Evolutionary conservation across 2,113 vertebrate genomes (phyloP).

Genomic region (Gnathonemus longibarbis): DNA sequence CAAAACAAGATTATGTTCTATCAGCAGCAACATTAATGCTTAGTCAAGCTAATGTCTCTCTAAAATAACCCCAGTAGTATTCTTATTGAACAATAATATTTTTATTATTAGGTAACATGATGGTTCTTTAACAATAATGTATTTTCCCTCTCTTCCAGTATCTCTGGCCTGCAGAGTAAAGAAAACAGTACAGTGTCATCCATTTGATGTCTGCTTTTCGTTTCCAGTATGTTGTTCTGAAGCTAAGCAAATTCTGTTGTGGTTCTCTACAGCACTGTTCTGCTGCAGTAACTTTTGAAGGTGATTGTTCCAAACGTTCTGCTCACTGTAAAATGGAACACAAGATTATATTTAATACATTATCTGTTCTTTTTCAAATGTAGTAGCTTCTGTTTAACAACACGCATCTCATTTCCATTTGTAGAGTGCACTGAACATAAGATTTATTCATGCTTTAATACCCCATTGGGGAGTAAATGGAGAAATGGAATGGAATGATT

Average conservation of each 20-base stretch:
- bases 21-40: neutral
- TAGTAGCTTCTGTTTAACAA: neutral
- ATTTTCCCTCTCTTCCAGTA: neutral
- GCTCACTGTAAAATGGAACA: neutral
- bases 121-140: neutral
- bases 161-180: neutral
- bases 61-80: neutral
- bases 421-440: neutral
- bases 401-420: neutral
- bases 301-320: constrained; percentile 1
- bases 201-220: neutral
- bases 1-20: neutral
- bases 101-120: neutral
- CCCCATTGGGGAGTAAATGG: neutral
- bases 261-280: neutral
- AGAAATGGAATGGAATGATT: neutral
- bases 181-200: neutral
- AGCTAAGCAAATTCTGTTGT: constrained; percentile 11
- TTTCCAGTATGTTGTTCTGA: constrained; percentile 5
- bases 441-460: neutral
- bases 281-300: constrained; percentile 16
- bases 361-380: neutral
- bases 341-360: neutral
- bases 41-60: neutral
- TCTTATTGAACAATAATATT: neutral